These are phyloP conservation scores for Heliconius hermathena DNA, from an alignment of 1,140 invertebrate genomes.

Conservation along the genomic window DNA sequence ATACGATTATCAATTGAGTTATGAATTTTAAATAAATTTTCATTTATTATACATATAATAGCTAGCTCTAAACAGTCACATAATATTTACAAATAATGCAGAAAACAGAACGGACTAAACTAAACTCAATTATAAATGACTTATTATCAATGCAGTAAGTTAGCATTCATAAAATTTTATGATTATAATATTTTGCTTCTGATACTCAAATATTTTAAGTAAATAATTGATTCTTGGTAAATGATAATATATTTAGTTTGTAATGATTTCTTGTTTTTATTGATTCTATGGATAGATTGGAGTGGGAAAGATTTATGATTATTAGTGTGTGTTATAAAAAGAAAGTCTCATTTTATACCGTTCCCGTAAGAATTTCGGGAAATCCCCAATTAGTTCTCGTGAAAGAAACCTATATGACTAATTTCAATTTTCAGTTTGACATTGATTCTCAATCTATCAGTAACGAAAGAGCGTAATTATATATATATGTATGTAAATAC, in stretches of 20 bases:
- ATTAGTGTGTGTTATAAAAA: not conserved
- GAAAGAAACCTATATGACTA: too few species aligned
- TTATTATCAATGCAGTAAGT: not conserved
- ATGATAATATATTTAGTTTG: not conserved
- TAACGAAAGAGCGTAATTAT: too few species aligned
- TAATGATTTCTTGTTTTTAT: not conserved
- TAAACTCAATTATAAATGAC: not conserved
- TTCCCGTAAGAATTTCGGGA: not conserved
- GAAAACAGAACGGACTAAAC: not conserved
- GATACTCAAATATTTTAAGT: not conserved
- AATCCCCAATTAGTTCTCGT: too few species aligned
- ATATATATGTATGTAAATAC: too few species aligned
- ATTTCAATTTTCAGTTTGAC: too few species aligned
- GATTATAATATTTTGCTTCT: constrained; percentile 5
- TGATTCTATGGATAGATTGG: not conserved
- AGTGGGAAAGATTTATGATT: not conserved
- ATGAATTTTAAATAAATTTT: not conserved
- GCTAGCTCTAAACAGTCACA: not conserved
- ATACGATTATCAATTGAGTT: not conserved
- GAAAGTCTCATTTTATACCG: not conserved
- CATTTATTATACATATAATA: not conserved
- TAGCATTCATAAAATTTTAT: not conserved
- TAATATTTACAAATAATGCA: not conserved
- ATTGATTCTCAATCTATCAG: too few species aligned
- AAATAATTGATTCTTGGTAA: not conserved